Conservation (phyloP, 2,888 invertebrate genomes). For the Synergus gifuensis region DNA sequence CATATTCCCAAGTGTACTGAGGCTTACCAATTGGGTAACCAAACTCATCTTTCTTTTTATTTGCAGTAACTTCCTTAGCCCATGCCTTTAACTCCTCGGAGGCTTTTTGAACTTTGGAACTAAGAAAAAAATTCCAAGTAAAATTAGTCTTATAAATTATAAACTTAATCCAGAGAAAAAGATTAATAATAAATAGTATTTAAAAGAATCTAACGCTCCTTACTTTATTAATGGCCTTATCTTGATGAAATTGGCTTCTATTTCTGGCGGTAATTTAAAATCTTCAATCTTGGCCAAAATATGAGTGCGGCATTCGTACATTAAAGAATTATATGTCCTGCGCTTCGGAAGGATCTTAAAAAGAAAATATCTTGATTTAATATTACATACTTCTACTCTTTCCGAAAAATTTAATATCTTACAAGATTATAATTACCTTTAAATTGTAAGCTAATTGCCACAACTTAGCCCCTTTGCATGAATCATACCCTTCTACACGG, state of each 20-base stretch:
- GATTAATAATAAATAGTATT: background rate
- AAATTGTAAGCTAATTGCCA: background rate
- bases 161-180: background rate
- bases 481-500: background rate
- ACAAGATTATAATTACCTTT: background rate
- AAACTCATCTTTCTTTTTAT: background rate
- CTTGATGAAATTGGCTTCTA: background rate
- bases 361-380: background rate
- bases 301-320: background rate
- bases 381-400: background rate
- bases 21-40: background rate
- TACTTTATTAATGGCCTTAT: background rate
- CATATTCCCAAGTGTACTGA: background rate
- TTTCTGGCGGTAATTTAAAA: background rate
- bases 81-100: background rate
- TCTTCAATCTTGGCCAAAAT: background rate
- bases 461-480: too few species aligned
- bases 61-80: constrained; percentile 4
- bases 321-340: background rate
- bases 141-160: too few species aligned
- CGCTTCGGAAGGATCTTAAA: background rate
- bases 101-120: background rate
- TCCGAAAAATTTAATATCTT: background rate
- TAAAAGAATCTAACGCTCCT: background rate
- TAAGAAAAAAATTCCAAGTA: background rate